Base-by-base conservation (phyloP, 2,888 invertebrate species). In the Thysanoteuthis rhombus region DNA sequence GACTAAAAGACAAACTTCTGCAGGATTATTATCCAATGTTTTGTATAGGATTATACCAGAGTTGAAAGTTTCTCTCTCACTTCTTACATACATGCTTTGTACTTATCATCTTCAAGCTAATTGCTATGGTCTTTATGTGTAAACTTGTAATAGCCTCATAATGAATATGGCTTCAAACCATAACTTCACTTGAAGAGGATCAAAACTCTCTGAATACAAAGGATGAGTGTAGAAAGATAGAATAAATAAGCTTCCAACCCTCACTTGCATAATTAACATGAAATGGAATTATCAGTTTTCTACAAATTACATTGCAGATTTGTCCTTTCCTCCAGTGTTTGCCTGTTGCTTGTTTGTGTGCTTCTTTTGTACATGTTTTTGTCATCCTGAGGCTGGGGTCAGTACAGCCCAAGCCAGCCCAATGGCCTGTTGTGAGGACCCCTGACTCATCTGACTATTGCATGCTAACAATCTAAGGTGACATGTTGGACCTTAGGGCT, bases 401-500 rank as follows among this genome's bases (percentile, higher is more conserved):
- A 40, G n/a, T 92, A 92, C 92, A 45, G 92, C 45, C 39, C 12
- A 92, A 25, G 36, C 75, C n/a, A n/a, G 0, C n/a, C 19, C 42
- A 92, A 52, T 25, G 25, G 52, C 52, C 6, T n/a, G 36, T 38
- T n/a, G 40, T 92, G 22, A 28, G 45, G 92, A 92, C 40, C 92
- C 28, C 40, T 92, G 92, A 39, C 32, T 92, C 92, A 39, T n/a
- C 1, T 92, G 40, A 45, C 92, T 8, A 45, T 36, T 40, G 42
- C 45, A 40, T 90, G 90, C n/a, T 42, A 38, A 47, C 93, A 90
- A 89, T 94, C 94, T 95, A 95, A 94, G 94, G 93, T 95, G 95
- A 95, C 95, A 95, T 94, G 95, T 94, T 95, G 95, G 95, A 95
- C 94, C 95, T 94, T 94, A 95, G 95, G 94, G 94, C 93, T 94